Evolutionary conservation across 2,888 invertebrate genomes (phyloP).

Genomic region (Erebia ligea): DNA sequence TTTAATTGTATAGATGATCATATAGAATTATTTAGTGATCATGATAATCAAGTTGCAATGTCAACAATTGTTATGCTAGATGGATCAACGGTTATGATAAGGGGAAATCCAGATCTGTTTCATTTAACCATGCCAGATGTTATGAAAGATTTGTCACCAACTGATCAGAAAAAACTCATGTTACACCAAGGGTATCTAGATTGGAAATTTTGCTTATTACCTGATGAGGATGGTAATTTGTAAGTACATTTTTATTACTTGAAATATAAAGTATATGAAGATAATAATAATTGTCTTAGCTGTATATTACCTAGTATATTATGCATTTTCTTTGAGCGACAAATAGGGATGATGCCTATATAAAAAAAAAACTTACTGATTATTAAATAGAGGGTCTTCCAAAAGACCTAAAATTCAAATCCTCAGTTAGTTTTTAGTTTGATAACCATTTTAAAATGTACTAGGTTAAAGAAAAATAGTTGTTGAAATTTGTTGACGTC

Average conservation of each 20-base stretch:
- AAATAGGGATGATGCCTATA: no score
- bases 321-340: no score
- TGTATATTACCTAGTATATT: no score
- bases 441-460: no score
- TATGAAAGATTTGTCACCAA: slow-evolving; percentile 43
- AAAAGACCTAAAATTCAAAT: no score
- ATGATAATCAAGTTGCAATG: slow-evolving; percentile 13
- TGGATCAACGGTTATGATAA: slow-evolving; percentile 45
- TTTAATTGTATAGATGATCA: slow-evolving; percentile 44
- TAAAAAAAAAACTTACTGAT: no score
- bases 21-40: slow-evolving; percentile 31
- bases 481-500: no score
- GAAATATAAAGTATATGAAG: background rate
- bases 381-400: no score
- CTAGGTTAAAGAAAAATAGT: no score
- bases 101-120: slow-evolving; percentile 53
- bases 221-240: slow-evolving; percentile 63
- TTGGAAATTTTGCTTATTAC: slow-evolving; percentile 54
- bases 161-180: slow-evolving; percentile 50
- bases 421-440: no score
- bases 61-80: slow-evolving; percentile 40
- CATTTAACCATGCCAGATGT: slow-evolving; percentile 55
- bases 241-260: slow-evolving; percentile 53
- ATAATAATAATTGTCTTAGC: no score
- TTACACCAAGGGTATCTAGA: slow-evolving; percentile 60